phyloP scores from a whole-genome alignment of 1,140 invertebrate genomes.

The Drosophila virilis region DNA sequence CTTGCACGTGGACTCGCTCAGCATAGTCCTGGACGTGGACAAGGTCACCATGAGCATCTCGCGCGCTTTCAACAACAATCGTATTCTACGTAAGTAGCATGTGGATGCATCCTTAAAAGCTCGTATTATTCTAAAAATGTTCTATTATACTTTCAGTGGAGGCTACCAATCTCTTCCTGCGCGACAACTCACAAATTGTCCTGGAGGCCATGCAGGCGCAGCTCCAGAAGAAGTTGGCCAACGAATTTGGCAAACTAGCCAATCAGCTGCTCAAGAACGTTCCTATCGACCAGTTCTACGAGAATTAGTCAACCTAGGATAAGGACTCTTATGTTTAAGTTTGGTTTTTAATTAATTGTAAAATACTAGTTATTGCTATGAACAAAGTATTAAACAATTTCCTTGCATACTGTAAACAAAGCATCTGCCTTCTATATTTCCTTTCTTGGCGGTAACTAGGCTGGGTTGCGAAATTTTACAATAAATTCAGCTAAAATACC shows the following conservation, averaged over 20 bases:
- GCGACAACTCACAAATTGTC: constrained; percentile 89
- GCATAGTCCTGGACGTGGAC: constrained; percentile 87
- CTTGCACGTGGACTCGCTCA: constrained; percentile 87
- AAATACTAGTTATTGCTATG: constrained; percentile 48
- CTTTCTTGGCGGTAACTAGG: too few relatives aligned
- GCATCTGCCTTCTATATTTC: too few relatives aligned
- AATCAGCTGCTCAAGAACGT: constrained; percentile 88
- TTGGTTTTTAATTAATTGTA: constrained; percentile 63
- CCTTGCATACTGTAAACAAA: constrained; percentile 12
- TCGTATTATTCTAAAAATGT: background rate
- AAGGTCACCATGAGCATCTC: constrained; percentile 88
- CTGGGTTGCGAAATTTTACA: background rate
- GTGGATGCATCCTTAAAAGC: too few relatives aligned
- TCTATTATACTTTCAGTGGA: constrained; percentile 85
- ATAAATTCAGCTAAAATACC: background rate
- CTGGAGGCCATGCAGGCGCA: constrained; percentile 89
- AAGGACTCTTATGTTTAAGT: constrained; percentile 26
- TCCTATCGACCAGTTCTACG: constrained; percentile 86
- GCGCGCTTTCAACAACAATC: constrained; percentile 89
- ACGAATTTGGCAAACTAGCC: constrained; percentile 87
- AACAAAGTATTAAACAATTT: constrained; percentile 70
- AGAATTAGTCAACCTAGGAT: constrained; percentile 58
- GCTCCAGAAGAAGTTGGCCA: constrained; percentile 87
- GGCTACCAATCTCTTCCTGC: constrained; percentile 89
- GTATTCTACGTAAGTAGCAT: constrained; percentile 88